A percentile compares a stretch with the other conserved stretches of the same genome.
Evolutionary conservation across 2,888 invertebrate species (phyloP).

Genomic region (Sinodicranocentrus sp.): DNA sequence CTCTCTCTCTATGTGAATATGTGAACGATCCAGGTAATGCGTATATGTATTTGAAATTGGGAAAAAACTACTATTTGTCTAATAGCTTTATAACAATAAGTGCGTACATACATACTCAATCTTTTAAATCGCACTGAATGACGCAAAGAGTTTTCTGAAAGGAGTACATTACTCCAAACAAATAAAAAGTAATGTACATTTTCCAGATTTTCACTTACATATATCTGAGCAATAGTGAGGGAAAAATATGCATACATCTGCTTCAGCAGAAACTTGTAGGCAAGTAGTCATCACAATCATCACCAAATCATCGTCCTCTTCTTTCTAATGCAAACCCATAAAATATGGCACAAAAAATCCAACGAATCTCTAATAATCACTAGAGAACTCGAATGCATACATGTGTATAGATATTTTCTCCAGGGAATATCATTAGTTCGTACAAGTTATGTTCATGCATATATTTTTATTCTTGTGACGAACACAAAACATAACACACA

Average conservation of each 20-base stretch:
- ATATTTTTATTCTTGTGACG: not conserved
- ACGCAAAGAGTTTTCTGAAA: no score
- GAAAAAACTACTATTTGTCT: no score
- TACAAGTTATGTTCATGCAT: not conserved
- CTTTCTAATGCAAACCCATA: not conserved
- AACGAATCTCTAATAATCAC: constrained; percentile 53
- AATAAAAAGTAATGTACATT: not conserved
- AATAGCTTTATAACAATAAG: no score
- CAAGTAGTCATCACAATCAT: constrained; percentile 34
- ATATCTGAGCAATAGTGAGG: not conserved
- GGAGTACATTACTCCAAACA: no score
- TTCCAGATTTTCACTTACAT: constrained; percentile 9
- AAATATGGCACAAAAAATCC: not conserved
- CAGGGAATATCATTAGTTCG: constrained; percentile 53
- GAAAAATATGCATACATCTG: no score
- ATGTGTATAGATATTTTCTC: constrained; percentile 35
- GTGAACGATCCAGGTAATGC: no score
- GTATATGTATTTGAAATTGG: no score
- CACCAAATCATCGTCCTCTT: constrained; percentile 23
- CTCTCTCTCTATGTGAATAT: no score
- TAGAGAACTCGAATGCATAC: no score
- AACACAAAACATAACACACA: not conserved
- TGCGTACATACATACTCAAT: no score
- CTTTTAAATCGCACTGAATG: no score
- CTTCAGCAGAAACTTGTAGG: constrained; percentile 12